Conservation (phyloP, 2,797 vertebrate genomes). For the Iguana delicatissima region DNA sequence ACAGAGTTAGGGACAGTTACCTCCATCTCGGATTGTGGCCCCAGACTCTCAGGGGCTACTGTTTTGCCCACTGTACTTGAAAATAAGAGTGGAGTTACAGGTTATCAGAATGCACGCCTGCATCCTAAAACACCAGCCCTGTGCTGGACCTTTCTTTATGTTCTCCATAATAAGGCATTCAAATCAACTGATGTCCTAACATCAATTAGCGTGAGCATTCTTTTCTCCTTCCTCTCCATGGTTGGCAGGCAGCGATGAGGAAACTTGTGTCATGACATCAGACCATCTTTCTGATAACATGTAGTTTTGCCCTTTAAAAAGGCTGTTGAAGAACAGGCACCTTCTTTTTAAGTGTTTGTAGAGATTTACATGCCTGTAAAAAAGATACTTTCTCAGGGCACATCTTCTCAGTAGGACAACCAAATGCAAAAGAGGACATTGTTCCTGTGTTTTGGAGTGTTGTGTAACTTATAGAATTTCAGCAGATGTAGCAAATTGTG, state of each 20-base stretch:
- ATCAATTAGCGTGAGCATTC: background rate
- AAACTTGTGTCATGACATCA: conserved; percentile 11
- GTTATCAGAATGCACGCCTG: background rate
- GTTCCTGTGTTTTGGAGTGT: background rate
- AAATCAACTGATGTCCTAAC: background rate
- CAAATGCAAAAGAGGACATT: background rate
- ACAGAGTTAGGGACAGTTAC: conserved; percentile 7
- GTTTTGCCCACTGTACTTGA: conserved; percentile 79
- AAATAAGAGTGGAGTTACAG: conserved; percentile 49
- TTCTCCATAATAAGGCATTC: background rate
- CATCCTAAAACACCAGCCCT: background rate
- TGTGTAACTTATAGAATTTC: background rate
- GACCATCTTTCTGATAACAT: conserved; percentile 20
- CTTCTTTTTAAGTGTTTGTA: conserved; percentile 68
- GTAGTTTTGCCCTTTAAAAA: background rate
- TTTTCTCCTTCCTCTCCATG: background rate
- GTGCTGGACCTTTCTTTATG: background rate
- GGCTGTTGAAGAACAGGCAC: conserved; percentile 47
- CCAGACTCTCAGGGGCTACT: conserved; percentile 78
- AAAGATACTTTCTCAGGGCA: conserved; percentile 70
- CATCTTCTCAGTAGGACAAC: conserved; percentile 48
- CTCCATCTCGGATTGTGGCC: background rate
- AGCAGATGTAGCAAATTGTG: background rate
- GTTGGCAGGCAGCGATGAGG: background rate
- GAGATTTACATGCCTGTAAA: conserved; percentile 57